These are phyloP conservation scores for Eueides isabella DNA, from an alignment of 1,140 invertebrate species.

Conservation along the genomic window DNA sequence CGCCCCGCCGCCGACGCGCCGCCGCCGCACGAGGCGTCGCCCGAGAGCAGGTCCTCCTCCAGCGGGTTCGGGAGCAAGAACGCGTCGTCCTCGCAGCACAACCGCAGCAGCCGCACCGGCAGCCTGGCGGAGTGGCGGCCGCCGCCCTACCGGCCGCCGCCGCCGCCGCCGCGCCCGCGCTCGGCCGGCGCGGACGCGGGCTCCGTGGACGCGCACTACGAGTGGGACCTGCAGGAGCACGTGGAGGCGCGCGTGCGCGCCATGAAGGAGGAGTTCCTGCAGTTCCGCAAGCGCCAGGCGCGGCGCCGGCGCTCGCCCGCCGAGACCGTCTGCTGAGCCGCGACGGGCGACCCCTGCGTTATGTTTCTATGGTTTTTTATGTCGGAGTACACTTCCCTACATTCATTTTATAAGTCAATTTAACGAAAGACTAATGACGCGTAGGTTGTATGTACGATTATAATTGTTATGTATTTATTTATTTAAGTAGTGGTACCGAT, in stretches of 20 bases:
- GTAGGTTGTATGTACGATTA: conserved; percentile 34
- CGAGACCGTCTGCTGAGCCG: conserved; percentile 63
- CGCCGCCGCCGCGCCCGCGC: conserved; percentile 83
- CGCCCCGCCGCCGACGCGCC: conserved; percentile 79
- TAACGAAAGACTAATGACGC: conserved; percentile 30
- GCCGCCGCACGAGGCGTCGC: conserved; percentile 88
- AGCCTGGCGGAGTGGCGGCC: conserved; percentile 89
- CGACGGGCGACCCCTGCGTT: conserved; percentile 10
- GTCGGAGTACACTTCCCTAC: conserved; percentile 30
- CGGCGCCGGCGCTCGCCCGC: conserved; percentile 84
- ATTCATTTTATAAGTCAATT: conserved; percentile 41
- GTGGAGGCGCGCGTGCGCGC: conserved; percentile 84
- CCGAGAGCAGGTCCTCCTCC: conserved; percentile 92
- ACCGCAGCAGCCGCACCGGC: conserved; percentile 86
- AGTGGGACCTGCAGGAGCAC: conserved; percentile 94
- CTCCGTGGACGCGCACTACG: conserved; percentile 97
- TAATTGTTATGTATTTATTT: conserved; percentile 34
- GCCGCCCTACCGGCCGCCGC: conserved; percentile 88
- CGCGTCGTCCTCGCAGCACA: conserved; percentile 88
- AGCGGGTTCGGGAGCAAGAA: conserved; percentile 96
- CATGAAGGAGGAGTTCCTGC: conserved; percentile 97
- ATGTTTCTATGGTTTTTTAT: conserved; percentile 14
- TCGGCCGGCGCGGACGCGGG: conserved; percentile 82
- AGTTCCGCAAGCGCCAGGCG: conserved; percentile 94
- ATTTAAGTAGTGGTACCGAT: conserved; percentile 27